Base-by-base conservation (phyloP, 2,888 invertebrate species). In the Papilio protenor region DNA sequence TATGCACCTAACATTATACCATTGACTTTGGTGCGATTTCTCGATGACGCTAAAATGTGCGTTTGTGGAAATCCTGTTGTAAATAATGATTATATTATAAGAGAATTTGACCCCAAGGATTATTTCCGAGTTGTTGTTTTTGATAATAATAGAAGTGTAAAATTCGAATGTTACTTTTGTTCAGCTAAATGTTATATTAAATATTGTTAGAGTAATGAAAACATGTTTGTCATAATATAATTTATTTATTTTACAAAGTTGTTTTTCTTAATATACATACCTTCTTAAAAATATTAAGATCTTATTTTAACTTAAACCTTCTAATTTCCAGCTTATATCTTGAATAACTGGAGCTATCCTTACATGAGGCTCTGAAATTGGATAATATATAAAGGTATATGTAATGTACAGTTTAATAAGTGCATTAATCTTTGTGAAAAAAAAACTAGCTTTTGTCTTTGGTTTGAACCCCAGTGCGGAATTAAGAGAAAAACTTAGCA, bases 11-110 rank as follows among this genome's bases (percentile, higher is more conserved):
- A 95, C 74, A 92, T 92, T 49, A 93, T 97, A 83, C 97, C 97
- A 1, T 85, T 85, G 78, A 96, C 95, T 6, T 86, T 97, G 76
- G 95, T 96, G 0, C 88, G 95, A 71, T 96, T 95, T 85, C 88
- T 97, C 81, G 96, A 96, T 83, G 87, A 94, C 84, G 96, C 96
- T 0, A 94, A 95, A 81, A 96, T 95, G 87, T 97, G 97, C 86
- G 85, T 95, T 1, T 97, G 97, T 87, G 96, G 96, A 1, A 87
- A 85, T 66, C 92, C 95, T 23, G 95, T 92, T 18, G 84, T 93
- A 10, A 90, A 88, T 82, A 85, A 89, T 47, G 83, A 80, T 47
- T 87, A 84, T 81, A 73, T 90, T n/a, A 83, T 87, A 80, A 87
- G 90, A 84, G 84, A 90, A 84, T 89, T 87, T 92, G 85, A 91